Base-by-base conservation (phyloP, 2,888 invertebrate species). In the Tenthredo amoena region DNA sequence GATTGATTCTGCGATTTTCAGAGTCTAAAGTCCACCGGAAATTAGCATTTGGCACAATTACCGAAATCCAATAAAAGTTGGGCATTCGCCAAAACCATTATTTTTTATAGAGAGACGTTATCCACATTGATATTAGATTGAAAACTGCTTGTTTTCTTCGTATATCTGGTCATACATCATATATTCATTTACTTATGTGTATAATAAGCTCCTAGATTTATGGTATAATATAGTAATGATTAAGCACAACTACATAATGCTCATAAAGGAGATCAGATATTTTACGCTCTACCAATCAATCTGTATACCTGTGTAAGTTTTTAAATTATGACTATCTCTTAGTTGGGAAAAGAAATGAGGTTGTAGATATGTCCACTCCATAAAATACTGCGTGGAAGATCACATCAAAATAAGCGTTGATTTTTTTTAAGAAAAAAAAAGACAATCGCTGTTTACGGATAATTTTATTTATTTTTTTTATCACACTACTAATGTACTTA, bases 341-440 rank as follows among this genome's bases (percentile, higher is more conserved):
- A 74, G 26, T 9, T 12, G 43, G 21, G 2, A 26, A 74, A 18
- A 7, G 10, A 43, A 74, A 26, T 43, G 3, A 21, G 12, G 40
- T 9, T 72, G 40, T 72, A 72, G 72, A 34, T 40, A 72, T 37
- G 12, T 21, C 26, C 62, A 62, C 2, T 26, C 62, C 12, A 40
- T 74, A 43, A 72, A 43, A 43, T 74, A 74, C 4, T 40, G 12
- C 72, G 74, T n/a, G 21, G 5, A 74, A 43, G 74, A 9, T 74
- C 15, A 43, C 40, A 40, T n/a, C 10, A 18, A 74, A 74, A 74
- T 72, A 74, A 74, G 47, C 21, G 40, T 43, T 21, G 4, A 40
- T 26, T 72, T 72, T 21, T 26, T 43, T 43, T 1, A 12, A 47
- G 12, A 21, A 26, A 74, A 74, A 72, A 21, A 72, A n/a, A 21